Percentiles rank a stretch among this genome's conserved stretches.
Conservation (phyloP, 2,113 vertebrate genomes). For the Nycticebus coucang region DNA sequence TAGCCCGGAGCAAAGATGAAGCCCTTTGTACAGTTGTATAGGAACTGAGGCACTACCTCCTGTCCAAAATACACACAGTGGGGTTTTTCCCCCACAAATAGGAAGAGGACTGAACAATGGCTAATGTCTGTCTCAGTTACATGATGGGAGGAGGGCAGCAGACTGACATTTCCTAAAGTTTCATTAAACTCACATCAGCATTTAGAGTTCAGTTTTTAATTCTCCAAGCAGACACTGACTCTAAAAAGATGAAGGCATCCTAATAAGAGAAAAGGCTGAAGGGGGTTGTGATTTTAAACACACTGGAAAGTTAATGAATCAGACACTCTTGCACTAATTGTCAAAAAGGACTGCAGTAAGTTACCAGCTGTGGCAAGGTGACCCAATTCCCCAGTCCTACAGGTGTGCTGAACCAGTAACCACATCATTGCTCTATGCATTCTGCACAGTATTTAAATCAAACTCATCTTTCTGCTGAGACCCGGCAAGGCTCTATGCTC, state of each 20-base stretch:
- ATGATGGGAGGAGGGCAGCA: neutral
- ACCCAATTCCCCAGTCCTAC: neutral
- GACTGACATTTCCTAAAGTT: neutral
- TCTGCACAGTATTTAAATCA: neutral
- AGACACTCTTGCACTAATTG: neutral
- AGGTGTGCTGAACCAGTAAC: neutral
- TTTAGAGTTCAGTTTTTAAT: neutral
- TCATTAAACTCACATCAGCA: neutral
- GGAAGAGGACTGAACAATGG: neutral
- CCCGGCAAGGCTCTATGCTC: neutral
- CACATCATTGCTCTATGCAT: neutral
- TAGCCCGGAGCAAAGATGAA: neutral
- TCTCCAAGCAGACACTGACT: neutral
- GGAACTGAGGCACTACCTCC: neutral
- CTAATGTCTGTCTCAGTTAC: neutral
- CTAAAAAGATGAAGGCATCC: neutral
- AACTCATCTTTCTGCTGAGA: neutral
- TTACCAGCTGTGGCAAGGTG: neutral
- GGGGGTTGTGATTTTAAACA: conserved; percentile 25
- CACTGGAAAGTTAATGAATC: conserved; percentile 38
- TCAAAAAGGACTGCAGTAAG: neutral
- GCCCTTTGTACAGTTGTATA: neutral
- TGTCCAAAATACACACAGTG: neutral
- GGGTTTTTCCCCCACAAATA: neutral
- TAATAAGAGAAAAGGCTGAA: neutral